These are phyloP conservation scores for Epistrophe grossulariae DNA, from an alignment of 2,888 invertebrate species.

Conservation along the genomic window DNA sequence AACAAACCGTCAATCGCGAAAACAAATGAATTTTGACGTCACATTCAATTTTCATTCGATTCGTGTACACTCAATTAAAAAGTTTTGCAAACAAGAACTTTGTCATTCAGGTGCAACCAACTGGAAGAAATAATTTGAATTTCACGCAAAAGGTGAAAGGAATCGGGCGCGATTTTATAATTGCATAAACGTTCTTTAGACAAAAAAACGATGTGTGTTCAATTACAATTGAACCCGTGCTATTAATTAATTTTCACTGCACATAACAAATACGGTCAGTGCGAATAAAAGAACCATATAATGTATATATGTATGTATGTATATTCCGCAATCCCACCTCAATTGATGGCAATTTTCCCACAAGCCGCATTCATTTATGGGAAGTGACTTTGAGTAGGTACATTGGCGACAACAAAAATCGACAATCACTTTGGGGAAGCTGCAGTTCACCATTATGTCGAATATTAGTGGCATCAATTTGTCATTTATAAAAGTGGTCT, in stretches of 20 bases:
- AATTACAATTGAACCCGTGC: constrained; percentile 66
- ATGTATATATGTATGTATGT: too few species aligned
- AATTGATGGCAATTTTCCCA: constrained; percentile 72
- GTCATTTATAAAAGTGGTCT: constrained; percentile 75
- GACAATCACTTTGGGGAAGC: constrained; percentile 62
- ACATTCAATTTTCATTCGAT: constrained; percentile 4
- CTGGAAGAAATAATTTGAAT: constrained; percentile 64
- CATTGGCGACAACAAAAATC: constrained; percentile 31
- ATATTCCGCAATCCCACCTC: constrained; percentile 69
- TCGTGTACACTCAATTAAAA: constrained; percentile 69
- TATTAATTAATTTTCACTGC: constrained; percentile 69
- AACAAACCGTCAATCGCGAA: constrained; percentile 34
- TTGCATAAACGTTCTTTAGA: constrained; percentile 56
- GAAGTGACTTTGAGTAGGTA: constrained; percentile 19
- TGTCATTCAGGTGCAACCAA: constrained; percentile 55
- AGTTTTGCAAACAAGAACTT: constrained; percentile 74
- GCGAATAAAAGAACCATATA: constrained; percentile 49
- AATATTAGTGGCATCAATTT: constrained; percentile 75
- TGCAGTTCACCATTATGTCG: constrained; percentile 63
- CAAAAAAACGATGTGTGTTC: constrained; percentile 37
- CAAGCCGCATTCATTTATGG: constrained; percentile 55
- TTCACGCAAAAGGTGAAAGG: constrained; percentile 74
- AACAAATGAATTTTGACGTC: constrained; percentile 60
- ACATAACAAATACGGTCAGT: constrained; percentile 55
- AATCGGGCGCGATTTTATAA: constrained; percentile 74